These are phyloP conservation scores for Motacilla alba DNA, from an alignment of 2,113 vertebrate genomes.

Conservation along the genomic window DNA sequence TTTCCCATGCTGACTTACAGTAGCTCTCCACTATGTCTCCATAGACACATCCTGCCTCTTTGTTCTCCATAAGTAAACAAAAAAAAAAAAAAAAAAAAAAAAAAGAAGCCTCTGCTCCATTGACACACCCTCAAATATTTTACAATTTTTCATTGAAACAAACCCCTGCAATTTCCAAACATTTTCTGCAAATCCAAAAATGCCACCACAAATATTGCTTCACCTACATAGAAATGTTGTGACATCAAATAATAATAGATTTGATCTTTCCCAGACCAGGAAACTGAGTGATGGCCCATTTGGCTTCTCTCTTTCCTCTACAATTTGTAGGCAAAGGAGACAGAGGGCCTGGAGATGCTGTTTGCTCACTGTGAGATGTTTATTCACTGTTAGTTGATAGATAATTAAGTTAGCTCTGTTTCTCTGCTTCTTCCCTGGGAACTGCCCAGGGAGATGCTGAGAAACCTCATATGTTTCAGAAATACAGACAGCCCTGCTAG, in stretches of 20 bases:
- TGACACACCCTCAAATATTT: not conserved
- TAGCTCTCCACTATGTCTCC: not conserved
- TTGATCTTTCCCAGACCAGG: not conserved
- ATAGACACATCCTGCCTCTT: not conserved
- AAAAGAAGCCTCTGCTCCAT: not conserved
- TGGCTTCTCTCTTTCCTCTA: not conserved
- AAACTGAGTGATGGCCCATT: not conserved
- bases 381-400: not conserved
- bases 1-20: not conserved
- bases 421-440: not conserved
- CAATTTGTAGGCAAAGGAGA: not conserved
- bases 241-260: not conserved
- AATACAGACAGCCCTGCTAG: not conserved
- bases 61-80: not conserved
- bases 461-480: not conserved
- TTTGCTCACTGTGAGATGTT: not conserved
- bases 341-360: not conserved
- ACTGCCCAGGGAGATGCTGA: not conserved
- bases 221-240: not conserved
- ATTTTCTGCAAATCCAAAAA: not conserved
- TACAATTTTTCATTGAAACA: not conserved
- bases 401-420: slow-evolving; percentile 17
- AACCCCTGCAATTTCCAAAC: not conserved
- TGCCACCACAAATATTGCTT: not conserved
- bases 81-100: not conserved